Base-by-base conservation (phyloP, 2,888 invertebrate species). In the Tetheella fluctuosa region DNA sequence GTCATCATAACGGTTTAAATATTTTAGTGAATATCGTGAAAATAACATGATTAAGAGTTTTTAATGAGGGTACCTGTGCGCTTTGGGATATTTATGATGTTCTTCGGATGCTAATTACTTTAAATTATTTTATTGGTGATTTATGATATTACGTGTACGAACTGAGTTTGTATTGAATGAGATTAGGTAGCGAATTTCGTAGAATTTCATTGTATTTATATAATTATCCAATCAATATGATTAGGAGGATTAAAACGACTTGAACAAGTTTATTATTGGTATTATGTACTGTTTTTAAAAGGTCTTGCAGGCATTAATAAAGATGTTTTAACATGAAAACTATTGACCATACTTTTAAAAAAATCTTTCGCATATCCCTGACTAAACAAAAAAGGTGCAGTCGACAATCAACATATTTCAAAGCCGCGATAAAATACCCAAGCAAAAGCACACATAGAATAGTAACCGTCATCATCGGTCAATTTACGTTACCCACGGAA, bases 391-490 rank as follows among this genome's bases (percentile, higher is more conserved):
- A 48, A 48, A 48, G 48, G 48, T 10, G 48, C 48, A 20, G 48
- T 48, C 48, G 20, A 48, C 48, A 20, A 20, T 48, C 48, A 20
- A 48, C 20, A 48, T 15, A 48, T 48, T 48, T 48, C 20, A 10
- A 48, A 48, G 48, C 20, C 20, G 20, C 48, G 48, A 48, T 48
- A 48, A 42, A n/a, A 42, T 17, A 42, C 37, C 13, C 2, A 37
- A 13, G 42, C 17, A n/a, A 42, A 42, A 20, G 10, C 30, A 20
- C 34, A 61, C 52, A 58, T 42, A 53, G 57, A 30, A 54, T 34
- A n/a, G 20, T 17, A 52, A 52, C 17, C 17, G 17, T 57, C 59
- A 59, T 59, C 59, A 37, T 37, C 53, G 60, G 58, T 63, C 56
- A 55, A 58, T 63, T 54, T 23, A 12, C 17, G 52, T 23, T n/a